These are phyloP conservation scores for Callopanchax toddi DNA, from an alignment of 2,113 vertebrate genomes.

Conservation along the genomic window DNA sequence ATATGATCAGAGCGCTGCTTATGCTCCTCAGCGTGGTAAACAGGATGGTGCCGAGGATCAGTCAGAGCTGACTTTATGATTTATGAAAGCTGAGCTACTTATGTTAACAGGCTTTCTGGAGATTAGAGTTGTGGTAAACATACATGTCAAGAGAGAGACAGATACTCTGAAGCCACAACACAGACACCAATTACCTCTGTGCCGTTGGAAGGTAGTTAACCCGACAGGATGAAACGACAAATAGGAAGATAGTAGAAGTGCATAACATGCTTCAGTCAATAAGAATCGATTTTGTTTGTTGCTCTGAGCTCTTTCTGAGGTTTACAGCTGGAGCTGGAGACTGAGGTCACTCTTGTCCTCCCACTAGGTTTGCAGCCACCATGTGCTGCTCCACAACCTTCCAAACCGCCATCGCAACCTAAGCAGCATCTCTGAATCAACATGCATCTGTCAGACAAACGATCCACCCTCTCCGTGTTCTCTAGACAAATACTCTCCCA, in stretches of 20 bases:
- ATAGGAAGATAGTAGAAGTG: slow-evolving; percentile 60
- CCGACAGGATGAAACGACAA: slow-evolving; percentile 39
- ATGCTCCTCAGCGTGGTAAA: slow-evolving; percentile 76
- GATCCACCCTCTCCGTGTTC: slow-evolving; percentile 75
- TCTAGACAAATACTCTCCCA: slow-evolving; percentile 74
- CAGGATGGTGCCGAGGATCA: slow-evolving; percentile 79
- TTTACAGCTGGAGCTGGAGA: slow-evolving; percentile 43
- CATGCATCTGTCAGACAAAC: slow-evolving; percentile 74
- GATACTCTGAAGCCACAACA: slow-evolving; percentile 66
- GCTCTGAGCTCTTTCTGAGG: slow-evolving; percentile 39
- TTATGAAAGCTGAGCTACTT: slow-evolving; percentile 82
- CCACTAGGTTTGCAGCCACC: slow-evolving; percentile 49
- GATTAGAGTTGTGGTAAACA: slow-evolving; percentile 81
- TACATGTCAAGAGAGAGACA: slow-evolving; percentile 75
- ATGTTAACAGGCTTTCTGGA: slow-evolving; percentile 83
- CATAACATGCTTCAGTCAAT: slow-evolving; percentile 50
- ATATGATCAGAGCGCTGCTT: slow-evolving; percentile 75
- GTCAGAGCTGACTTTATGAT: slow-evolving; percentile 81
- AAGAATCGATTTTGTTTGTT: slow-evolving; percentile 58
- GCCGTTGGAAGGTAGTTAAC: slow-evolving; percentile 58
- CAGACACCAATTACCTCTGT: slow-evolving; percentile 67
- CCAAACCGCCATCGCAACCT: slow-evolving; percentile 8
- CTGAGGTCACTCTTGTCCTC: slow-evolving; percentile 61
- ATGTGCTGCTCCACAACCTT: slow-evolving; percentile 49
- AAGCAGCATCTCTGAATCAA: slow-evolving; percentile 53